Evolutionary conservation across 2,797 vertebrate species (phyloP), one percentile per base, ranked within the genome.

Genomic region (Falco rusticolus): DNA sequence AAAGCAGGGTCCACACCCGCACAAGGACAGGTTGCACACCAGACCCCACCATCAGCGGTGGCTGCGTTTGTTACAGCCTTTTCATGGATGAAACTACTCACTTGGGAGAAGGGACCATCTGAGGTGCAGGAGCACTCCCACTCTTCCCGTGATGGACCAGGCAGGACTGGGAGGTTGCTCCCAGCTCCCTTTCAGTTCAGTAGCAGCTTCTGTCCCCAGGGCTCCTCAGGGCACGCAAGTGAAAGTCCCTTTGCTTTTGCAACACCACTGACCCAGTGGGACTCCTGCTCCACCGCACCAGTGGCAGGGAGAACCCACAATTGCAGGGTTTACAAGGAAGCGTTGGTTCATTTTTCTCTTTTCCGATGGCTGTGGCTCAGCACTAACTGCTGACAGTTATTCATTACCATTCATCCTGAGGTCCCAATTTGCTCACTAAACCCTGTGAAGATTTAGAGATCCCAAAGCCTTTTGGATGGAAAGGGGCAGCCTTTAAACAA

Each of bases 71-170:
- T 41, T 20, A 54, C 3, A 66, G 15, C 21, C n/a, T 28, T 41
- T 18, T 4, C 33, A 41, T 9, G 2, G 26, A 16, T 19, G 7
- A 21, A 13, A 3, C 37, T 16, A 6, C 13, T 47, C 9, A 0
- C 37, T 19, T 37, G 14, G 45, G 15, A 79, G 59, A 31, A 71
- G 39, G 56, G 66, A 7, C 20, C 0, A 3, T 33, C 66, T 9
- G 43, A 88, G 48, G 45, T 0, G 0, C 54, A 26, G 59, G 24
- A 65, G 37, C 0, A 1, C 34, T 69, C 39, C 39, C 0, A 0
- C 41, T 81, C 64, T 26, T 65, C n/a, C 82, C 1, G 0, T 9
- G 26, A 45, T 0, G 1, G 69, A 60, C 21, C 77, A 37, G 63
- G 71, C 84, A 93, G 60, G 81, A 81, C 81, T 92, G 71, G 64